phyloP scores from a whole-genome alignment of 2,888 invertebrate genomes.

The Chaetogeoica ovagalla region DNA sequence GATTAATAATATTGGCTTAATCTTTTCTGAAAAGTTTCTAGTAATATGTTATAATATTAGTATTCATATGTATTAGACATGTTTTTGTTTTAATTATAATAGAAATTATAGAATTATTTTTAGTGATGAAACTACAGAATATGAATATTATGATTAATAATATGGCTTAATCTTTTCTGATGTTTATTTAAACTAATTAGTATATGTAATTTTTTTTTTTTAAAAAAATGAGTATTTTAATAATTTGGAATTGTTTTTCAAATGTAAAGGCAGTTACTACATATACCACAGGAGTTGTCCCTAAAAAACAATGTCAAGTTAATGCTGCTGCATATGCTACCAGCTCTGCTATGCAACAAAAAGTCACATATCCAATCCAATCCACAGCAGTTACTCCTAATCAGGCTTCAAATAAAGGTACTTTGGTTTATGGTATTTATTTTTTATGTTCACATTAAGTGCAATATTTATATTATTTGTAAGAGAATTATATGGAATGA shows the following conservation, averaged over 20 bases:
- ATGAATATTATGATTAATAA: constrained; percentile 7
- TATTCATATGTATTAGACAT: too few relatives aligned
- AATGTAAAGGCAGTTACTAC: constrained; percentile 42
- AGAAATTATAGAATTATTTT: too few relatives aligned
- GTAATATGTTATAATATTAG: too few relatives aligned
- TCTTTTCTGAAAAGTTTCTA: constrained; percentile 20
- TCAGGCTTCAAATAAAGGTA: constrained; percentile 42
- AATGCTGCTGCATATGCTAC: constrained; percentile 51
- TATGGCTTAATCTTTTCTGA: constrained; percentile 41
- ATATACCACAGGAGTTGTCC: constrained; percentile 45
- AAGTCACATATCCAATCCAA: constrained; percentile 48
- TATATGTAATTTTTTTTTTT: neutral
- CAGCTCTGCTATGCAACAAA: constrained; percentile 51
- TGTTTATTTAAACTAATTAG: neutral
- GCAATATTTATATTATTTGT: too few relatives aligned
- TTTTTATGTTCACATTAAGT: neutral
- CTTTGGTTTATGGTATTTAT: neutral
- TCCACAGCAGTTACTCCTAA: constrained; percentile 35
- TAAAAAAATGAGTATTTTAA: neutral
- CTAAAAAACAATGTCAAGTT: constrained; percentile 48
- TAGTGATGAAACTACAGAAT: neutral
- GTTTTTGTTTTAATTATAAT: too few relatives aligned
- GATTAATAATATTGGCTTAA: constrained; percentile 34
- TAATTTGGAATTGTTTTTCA: neutral
- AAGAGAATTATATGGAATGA: neutral